Evolutionary conservation across 64 coral and sea anemone genomes (phyloP).

Genomic region (Porites australiensis): DNA sequence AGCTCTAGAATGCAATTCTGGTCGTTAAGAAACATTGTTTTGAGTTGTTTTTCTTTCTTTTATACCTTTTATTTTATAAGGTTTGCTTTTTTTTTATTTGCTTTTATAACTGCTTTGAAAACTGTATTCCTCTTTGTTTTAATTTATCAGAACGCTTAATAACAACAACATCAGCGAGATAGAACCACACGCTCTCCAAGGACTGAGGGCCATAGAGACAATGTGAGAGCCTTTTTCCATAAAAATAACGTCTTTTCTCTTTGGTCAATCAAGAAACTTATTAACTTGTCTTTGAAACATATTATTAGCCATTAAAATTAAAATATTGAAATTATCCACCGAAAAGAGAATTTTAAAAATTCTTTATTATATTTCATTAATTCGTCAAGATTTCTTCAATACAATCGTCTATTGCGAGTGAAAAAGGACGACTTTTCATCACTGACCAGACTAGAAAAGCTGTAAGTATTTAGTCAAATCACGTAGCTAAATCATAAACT

Average conservation of each 20-base stretch:
- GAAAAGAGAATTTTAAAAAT: not conserved
- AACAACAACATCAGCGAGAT: slow-evolving; percentile 11
- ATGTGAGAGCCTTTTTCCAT: not conserved
- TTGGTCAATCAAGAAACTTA: too few species aligned
- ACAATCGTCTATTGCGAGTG: not conserved
- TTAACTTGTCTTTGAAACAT: too few species aligned
- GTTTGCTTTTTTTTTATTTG: too few species aligned
- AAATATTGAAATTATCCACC: too few species aligned
- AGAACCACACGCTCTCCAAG: not conserved
- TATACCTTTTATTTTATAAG: too few species aligned
- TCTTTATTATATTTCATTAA: not conserved
- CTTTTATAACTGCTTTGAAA: too few species aligned
- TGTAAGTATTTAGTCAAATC: not conserved
- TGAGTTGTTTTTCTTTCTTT: too few species aligned
- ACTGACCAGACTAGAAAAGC: not conserved
- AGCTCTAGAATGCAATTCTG: too few species aligned
- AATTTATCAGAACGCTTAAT: not conserved
- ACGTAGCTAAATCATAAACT: too few species aligned
- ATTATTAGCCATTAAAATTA: too few species aligned
- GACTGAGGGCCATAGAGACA: not conserved
- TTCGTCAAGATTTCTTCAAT: slow-evolving; percentile 1
- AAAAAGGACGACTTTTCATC: not conserved
- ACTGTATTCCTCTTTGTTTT: not conserved
- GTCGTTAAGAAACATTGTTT: too few species aligned
- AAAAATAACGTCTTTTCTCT: too few species aligned